Base-by-base conservation (phyloP, 1,140 invertebrate genomes). In the Caerostris darwini region DNA sequence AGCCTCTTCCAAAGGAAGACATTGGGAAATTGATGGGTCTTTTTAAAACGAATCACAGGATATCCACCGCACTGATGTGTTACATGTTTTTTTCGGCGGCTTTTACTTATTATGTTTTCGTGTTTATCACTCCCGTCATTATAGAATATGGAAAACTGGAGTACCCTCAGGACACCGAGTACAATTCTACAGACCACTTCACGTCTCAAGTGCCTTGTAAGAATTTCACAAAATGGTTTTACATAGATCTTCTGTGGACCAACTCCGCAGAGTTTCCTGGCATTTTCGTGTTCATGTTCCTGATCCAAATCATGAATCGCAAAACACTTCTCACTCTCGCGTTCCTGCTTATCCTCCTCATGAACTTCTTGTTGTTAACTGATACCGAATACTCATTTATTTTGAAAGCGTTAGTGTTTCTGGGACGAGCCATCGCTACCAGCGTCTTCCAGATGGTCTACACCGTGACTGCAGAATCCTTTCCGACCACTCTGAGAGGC, bases 181-280 rank as follows among this genome's bases (percentile, higher is more conserved):
- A 14, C 7, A 50, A 77, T 50, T 2, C 17, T 19, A n/a, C 56
- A 7, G 7, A n/a, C 5, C 8, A n/a, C 12, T 7, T 19, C 3
- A 7, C 58, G 61, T 5, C 7, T 17, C 12, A 0, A 81, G n/a
- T 89, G 0, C 92, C 85, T 10, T 94, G 92, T 58, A 53, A 19
- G 2, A 7, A 88, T 54, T 89, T 94, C 5, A 61, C 92, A 3
- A 67, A 50, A 8, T 10, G 12, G 7, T 53, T 88, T 19, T 94
- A 94, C 54, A 64, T 94, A 12, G 92, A 94, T 56, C 69, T 94
- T 4, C 19, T 94, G 5, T 94, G 92, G 92, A 94, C 85, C 50
- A 94, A 56, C 56, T 61, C 92, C 3, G 92, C 92, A 4, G 92
- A 94, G 82, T 82, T 88, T 77, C 92, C 92, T 14, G 86, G 92